Base-by-base conservation (phyloP, 35 echinoderm and acorn worm genomes). In the Diadema setosum region DNA sequence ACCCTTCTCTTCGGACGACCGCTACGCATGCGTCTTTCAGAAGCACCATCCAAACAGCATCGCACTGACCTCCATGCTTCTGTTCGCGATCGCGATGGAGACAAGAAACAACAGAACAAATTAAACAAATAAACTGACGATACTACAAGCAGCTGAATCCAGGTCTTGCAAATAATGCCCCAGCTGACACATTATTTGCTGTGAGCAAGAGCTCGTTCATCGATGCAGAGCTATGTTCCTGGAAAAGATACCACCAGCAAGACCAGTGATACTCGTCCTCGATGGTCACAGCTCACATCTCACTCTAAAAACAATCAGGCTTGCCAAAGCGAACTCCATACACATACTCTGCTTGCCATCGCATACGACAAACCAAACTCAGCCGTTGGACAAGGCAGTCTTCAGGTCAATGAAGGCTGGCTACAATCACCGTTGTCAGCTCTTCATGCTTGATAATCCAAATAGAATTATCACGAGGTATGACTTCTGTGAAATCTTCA, bases 371-470 rank as follows among this genome's bases (percentile, higher is more conserved):
- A 93, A 93, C 63, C 86, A 89, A 36, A 83, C 86, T 21, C 91
- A 93, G 14, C 91, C 91, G 27, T 37, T 93, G 42, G 91, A 93
- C 76, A 88, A 83, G 45, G 7, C 56, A 17, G 85, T 93, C 5
- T 88, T 89, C 83, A 74, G 59, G 58, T 46, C 86, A 12, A 55
- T 93, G 85, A 93, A 90, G 59, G 60, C 52, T 9, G 78, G 34
- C 3, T 93, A 93, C 86, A 93, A 84, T 42, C 11, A 83, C 3
- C 57, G n/a, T 36, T 93, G 91, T 93, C 67, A 89, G 27, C 45
- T 36, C 3, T 93, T 83, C 78, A 93, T 89, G 91, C 57, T 76
- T 12, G 80, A 93, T 21, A 93, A 93, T 70, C 91, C 91, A 46
- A 70, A 75, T 37, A 65, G 45, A 41, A 25, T 93, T 18, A 84